phyloP scores from a whole-genome alignment of 2,113 vertebrate genomes.

The Myotis yumanensis region DNA sequence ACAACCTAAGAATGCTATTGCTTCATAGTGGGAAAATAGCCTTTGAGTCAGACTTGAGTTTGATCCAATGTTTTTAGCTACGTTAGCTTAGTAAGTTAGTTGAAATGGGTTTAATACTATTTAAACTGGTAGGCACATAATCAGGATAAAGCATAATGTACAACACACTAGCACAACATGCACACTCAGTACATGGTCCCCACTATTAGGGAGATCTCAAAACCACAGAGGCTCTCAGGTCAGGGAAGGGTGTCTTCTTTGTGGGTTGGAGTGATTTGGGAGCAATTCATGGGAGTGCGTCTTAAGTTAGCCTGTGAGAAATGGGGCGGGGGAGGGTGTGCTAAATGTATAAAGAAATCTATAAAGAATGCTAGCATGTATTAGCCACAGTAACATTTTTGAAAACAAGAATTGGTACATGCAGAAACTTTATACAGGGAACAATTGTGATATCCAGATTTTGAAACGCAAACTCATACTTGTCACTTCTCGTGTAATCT shows the following conservation, averaged over 20 bases:
- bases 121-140: neutral
- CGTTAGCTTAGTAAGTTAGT: neutral
- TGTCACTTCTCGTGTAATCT: neutral
- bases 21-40: neutral
- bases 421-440: neutral
- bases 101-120: neutral
- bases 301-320: neutral
- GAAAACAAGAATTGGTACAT: neutral
- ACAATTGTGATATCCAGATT: neutral
- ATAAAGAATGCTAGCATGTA: neutral
- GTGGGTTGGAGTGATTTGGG: neutral
- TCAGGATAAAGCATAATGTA: neutral
- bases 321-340: fast-evolving
- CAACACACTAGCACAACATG: neutral
- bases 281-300: neutral
- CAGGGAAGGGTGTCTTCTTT: neutral
- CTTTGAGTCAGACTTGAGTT: neutral
- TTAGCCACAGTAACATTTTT: neutral
- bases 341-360: neutral
- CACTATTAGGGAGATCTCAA: neutral
- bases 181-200: neutral
- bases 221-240: neutral
- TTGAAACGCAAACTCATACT: neutral
- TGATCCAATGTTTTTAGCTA: neutral
- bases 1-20: neutral